These are phyloP conservation scores for Nudaria mundana DNA, from an alignment of 2,888 invertebrate species.

Conservation along the genomic window DNA sequence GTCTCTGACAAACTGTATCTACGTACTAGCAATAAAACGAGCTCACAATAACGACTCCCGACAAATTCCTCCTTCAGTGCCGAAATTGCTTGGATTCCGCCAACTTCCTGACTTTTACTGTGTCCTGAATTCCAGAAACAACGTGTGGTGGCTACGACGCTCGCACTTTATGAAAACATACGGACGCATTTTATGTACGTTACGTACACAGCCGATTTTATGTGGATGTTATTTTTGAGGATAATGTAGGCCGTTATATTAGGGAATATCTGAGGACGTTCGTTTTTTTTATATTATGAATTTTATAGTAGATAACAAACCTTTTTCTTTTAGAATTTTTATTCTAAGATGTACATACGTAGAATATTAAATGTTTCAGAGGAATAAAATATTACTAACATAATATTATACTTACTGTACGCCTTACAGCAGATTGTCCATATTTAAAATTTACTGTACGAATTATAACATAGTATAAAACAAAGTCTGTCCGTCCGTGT, in stretches of 20 bases:
- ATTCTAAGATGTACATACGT: too few species aligned
- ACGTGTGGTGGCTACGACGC: slow-evolving; percentile 45
- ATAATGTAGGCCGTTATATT: slow-evolving; percentile 5
- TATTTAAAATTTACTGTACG: too few species aligned
- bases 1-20: slow-evolving; percentile 47
- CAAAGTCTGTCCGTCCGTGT: too few species aligned
- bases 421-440: too few species aligned
- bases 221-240: slow-evolving; percentile 18
- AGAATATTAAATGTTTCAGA: too few species aligned
- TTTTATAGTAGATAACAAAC: slow-evolving; percentile 5
- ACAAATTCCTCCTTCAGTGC: slow-evolving; percentile 47
- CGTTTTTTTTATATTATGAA: slow-evolving; percentile 5
- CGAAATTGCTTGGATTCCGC: slow-evolving; percentile 57
- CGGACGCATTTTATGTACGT: slow-evolving; percentile 24
- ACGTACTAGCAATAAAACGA: slow-evolving; percentile 63
- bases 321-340: too few species aligned
- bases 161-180: slow-evolving; percentile 29
- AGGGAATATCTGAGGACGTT: slow-evolving; percentile 1
- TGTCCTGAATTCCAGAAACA: slow-evolving; percentile 53
- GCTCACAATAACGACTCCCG: slow-evolving; percentile 41
- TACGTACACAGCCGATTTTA: too few species aligned
- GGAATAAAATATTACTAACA: too few species aligned
- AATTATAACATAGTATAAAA: too few species aligned
- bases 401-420: too few species aligned
- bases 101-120: slow-evolving; percentile 61